Evolutionary conservation across 2,888 invertebrate species (phyloP), one percentile per base, ranked within the genome.

Genomic region (Neoaliturus tenellus): DNA sequence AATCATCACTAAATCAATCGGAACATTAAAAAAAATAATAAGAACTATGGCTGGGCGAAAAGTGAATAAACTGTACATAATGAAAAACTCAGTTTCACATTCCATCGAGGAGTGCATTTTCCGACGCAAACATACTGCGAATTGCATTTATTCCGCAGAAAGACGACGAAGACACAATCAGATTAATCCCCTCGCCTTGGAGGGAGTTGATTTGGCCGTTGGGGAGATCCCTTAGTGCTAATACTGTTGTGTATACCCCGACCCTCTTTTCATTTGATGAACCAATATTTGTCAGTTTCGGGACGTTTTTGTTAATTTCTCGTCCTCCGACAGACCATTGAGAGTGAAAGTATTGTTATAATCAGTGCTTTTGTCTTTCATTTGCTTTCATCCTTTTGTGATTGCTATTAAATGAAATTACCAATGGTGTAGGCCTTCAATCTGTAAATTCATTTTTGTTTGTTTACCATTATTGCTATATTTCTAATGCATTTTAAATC

Each of bases 231-330:
- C 71, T 39, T 28, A 62, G 62, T 41, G 39, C 39, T 39, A 71
- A 71, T 71, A 71, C 71, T 1, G 41, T 71, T 71, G 71, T 71
- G 71, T 71, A 71, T 39, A 39, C 41, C 41, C 71, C 20, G 8
- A 39, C 41, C 71, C 71, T 71, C 71, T 71, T 69, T 41, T 71
- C 71, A 71, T 71, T 41, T 71, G 71, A 14, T 71, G 39, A 20
- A 35, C 71, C 71, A 71, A 71, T 71, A 71, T 71, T 71, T 71
- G 71, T 20, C 35, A 39, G 71, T 35, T 71, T n/a, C 23, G 71
- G 71, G n/a, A 20, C 23, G 62, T 62, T 25, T 25, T 62, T 62
- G 62, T 62, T 62, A 62, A 62, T 31, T 25, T 4, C 62, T 23
- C 4, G 10, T 3, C 62, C 62, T 4, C 17, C 5, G 58, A 17